Base-by-base conservation (phyloP, 2,888 invertebrate genomes). In the Tanypteryx hageni region DNA sequence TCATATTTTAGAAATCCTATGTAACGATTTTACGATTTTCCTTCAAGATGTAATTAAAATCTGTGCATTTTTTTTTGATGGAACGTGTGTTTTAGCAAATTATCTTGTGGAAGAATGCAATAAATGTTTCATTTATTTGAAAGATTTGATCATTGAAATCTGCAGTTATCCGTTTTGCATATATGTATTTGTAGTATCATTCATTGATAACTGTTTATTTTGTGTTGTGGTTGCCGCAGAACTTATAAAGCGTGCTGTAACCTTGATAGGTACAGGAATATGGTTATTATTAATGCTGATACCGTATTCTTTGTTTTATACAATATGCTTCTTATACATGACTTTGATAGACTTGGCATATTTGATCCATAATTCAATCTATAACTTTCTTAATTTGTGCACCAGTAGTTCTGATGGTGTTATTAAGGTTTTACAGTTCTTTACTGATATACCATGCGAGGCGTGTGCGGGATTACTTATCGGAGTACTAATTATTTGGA, bases 401-500 rank as follows among this genome's bases (percentile, higher is more conserved):
- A n/a, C 31, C 3, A 44, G 44, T 64, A 44, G 61, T 4, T 44
- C 16, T 64, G n/a, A 64, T n/a, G 44, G 31, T 9, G 5, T 18
- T 16, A 2, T 31, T 5, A 44, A 64, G n/a, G 13, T 89, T 10
- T 31, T 27, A n/a, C 18, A 89, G n/a, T 64, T 64, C 44, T 89
- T 89, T 89, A 10, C 64, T 10, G 89, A 89, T 64, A 56, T 89
- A 14, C 89, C 89, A 64, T 68, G 44, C 56, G 89, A 89, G 56
- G 89, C 89, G 18, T 89, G 61, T 44, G 61, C 44, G 10, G 89
- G 89, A 4, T 68, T 89, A 11, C 44, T 64, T 4, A 14, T 89
- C 18, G 89, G 64, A 13, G 11, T 18, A 11, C 5, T 44, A 27
- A n/a, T 89, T 16, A 11, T 44, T 64, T 64, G 89, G 61, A 13